Evolutionary conservation across 2,113 vertebrate species (phyloP).

Genomic region (Xiphophorus hellerii): DNA sequence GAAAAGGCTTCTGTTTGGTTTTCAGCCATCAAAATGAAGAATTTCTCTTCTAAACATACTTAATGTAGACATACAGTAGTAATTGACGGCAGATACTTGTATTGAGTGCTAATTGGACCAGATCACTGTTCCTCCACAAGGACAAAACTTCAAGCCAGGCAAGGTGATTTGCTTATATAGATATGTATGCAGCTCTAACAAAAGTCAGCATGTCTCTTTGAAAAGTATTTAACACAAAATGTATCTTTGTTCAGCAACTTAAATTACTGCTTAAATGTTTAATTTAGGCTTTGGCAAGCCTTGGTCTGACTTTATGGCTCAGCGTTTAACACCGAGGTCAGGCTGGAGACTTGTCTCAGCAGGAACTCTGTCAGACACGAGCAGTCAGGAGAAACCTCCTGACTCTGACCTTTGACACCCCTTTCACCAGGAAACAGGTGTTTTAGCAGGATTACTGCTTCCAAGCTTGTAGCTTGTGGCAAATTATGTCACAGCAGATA

Average conservation of each 20-base stretch:
- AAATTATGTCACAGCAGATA: conserved; percentile 2
- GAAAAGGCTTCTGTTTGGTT: neutral
- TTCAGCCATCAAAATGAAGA: neutral
- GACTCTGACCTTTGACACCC: conserved; percentile 57
- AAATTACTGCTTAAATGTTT: neutral
- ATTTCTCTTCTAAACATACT: neutral
- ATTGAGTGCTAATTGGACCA: neutral
- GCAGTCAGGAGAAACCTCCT: conserved; percentile 51
- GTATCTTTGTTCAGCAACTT: neutral
- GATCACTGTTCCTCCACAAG: neutral
- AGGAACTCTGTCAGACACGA: conserved; percentile 41
- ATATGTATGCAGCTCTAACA: neutral
- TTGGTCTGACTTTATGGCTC: conserved; percentile 31
- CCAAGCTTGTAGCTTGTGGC: conserved; percentile 19
- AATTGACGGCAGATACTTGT: neutral
- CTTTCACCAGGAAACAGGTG: conserved; percentile 63
- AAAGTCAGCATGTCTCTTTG: neutral
- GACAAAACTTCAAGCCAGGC: too few species aligned
- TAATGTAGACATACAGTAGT: neutral
- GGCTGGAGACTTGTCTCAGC: conserved; percentile 43
- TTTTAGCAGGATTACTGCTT: conserved; percentile 47
- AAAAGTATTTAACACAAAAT: neutral
- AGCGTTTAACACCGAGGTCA: conserved; percentile 30
- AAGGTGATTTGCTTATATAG: too few species aligned
- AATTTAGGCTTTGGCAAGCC: conserved; percentile 18